These are phyloP conservation scores for Acanthurus leucopareius DNA, from an alignment of 2,797 vertebrate species.

Conservation along the genomic window DNA sequence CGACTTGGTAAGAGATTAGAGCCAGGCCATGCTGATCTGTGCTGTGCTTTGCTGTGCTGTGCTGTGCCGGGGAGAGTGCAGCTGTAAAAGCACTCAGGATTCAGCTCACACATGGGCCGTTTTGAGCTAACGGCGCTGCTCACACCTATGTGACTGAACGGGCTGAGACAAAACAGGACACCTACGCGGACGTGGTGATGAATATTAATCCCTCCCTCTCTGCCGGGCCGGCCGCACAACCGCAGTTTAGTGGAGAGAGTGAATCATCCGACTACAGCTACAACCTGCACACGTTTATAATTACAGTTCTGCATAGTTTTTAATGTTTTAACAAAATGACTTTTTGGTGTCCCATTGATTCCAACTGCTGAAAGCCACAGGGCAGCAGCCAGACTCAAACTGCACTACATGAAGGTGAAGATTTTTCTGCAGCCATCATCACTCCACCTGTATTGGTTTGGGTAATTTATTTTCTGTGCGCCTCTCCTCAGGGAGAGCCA, in stretches of 20 bases:
- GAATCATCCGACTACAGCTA: not conserved
- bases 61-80: constrained; percentile 30
- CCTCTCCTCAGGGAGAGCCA: constrained; percentile 68
- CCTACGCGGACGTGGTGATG: constrained; percentile 10
- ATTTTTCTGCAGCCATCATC: constrained; percentile 42
- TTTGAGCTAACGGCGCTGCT: constrained; percentile 28
- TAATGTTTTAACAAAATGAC: not conserved
- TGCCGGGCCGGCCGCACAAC: constrained; percentile 1
- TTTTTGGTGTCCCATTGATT: not conserved
- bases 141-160: constrained; percentile 30
- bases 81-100: constrained; percentile 53
- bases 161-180: constrained; percentile 44
- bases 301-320: not conserved
- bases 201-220: constrained; percentile 25
- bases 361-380: constrained; percentile 1
- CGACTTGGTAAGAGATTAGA: constrained; percentile 70
- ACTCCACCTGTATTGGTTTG: constrained; percentile 20
- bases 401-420: not conserved
- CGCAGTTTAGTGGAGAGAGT: not conserved
- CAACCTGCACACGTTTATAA: not conserved
- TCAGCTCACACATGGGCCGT: constrained; percentile 25
- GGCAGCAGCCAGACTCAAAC: not conserved
- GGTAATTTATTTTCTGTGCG: constrained; percentile 58
- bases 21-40: constrained; percentile 40
- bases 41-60: too few relatives aligned